phyloP scores from a whole-genome alignment of 1,140 invertebrate genomes.

The Drosophila equinoxialis region DNA sequence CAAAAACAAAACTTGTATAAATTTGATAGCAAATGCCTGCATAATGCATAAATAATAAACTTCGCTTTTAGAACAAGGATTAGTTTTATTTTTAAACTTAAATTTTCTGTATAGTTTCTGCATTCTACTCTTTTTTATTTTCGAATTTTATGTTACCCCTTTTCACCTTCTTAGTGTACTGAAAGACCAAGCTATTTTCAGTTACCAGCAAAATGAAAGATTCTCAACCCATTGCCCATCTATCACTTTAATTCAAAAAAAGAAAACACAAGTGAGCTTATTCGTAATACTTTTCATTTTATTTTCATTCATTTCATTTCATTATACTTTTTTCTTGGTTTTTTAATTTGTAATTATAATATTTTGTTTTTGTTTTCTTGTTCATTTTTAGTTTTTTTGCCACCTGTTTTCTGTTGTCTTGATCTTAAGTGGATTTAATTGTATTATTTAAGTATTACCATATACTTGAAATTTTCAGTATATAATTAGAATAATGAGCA shows the following conservation, averaged over 20 bases:
- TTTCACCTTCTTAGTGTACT: too few species aligned
- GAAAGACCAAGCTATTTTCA: too few species aligned
- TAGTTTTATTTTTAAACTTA: too few species aligned
- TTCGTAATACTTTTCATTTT: conserved; percentile 72
- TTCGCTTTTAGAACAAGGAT: too few species aligned
- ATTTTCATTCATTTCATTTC: conserved; percentile 44
- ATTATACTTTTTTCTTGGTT: conserved; percentile 31
- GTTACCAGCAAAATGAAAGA: too few species aligned
- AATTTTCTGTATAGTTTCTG: too few species aligned
- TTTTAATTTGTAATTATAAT: conserved; percentile 64
- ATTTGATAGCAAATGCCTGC: too few species aligned
- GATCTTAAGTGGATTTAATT: conserved; percentile 62
- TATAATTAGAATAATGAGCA: conserved; percentile 76
- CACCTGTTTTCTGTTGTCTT: conserved; percentile 63
- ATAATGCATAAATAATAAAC: too few species aligned
- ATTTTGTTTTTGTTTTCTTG: conserved; percentile 33
- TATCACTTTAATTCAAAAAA: background rate
- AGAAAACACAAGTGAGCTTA: background rate
- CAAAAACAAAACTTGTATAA: too few species aligned
- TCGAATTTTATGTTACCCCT: too few species aligned
- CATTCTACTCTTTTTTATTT: too few species aligned
- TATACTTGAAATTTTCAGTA: conserved; percentile 64
- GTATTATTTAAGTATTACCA: conserved; percentile 72
- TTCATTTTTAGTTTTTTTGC: conserved; percentile 27
- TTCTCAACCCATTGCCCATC: too few species aligned